Evolutionary conservation across 2,113 vertebrate genomes (phyloP).

Genomic region (Syngnathoides biaculeatus): DNA sequence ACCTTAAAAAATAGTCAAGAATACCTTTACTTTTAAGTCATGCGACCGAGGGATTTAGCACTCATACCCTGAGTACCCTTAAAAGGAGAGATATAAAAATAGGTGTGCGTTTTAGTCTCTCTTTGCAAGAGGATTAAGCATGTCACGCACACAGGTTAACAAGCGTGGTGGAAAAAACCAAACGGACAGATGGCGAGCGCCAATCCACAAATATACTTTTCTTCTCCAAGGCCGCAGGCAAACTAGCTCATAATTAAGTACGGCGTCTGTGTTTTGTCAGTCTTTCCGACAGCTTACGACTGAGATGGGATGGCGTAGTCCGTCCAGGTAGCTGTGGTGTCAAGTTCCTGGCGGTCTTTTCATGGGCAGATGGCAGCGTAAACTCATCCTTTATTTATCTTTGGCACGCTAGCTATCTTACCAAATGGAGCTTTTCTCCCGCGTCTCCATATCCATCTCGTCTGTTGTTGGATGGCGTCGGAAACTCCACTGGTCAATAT

Average conservation of each 20-base stretch:
- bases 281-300: not conserved
- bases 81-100: not conserved
- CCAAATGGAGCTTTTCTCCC: slow-evolving; percentile 47
- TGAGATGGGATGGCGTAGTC: slow-evolving; percentile 10
- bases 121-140: not conserved
- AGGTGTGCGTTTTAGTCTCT: not conserved
- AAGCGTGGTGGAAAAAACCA: not conserved
- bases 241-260: slow-evolving; percentile 6
- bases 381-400: slow-evolving; percentile 54
- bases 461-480: slow-evolving; percentile 37
- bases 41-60: not conserved
- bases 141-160: not conserved
- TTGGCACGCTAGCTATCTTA: slow-evolving; percentile 14
- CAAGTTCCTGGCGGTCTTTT: slow-evolving; percentile 40
- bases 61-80: not conserved
- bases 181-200: slow-evolving; percentile 2
- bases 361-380: slow-evolving; percentile 45
- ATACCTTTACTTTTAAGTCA: not conserved
- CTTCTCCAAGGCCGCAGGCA: slow-evolving; percentile 10
- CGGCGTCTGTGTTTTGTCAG: not conserved
- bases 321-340: slow-evolving; percentile 34
- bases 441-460: slow-evolving; percentile 42
- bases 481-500: slow-evolving; percentile 47
- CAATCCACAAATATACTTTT: slow-evolving; percentile 7
- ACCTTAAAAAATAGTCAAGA: not conserved